Evolutionary conservation across 2,888 invertebrate genomes (phyloP).

Genomic region (Orchesella flavescens): DNA sequence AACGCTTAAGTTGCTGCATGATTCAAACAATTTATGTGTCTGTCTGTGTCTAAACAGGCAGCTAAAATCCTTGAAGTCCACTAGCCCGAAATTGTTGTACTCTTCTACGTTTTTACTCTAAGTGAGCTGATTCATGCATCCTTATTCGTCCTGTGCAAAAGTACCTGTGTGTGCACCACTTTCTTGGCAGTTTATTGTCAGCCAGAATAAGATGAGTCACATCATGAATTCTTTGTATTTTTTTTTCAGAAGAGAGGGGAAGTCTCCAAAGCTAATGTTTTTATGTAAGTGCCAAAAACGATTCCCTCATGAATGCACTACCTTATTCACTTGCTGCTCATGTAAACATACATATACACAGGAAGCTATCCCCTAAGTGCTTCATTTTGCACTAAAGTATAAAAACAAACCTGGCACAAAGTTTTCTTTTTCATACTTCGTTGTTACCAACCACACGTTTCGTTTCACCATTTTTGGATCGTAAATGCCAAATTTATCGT

Average conservation of each 20-base stretch:
- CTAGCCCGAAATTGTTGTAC: not conserved
- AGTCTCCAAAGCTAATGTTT: slow-evolving; percentile 25
- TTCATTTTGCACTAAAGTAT: slow-evolving; percentile 49
- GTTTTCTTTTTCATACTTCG: slow-evolving; percentile 24
- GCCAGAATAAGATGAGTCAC: slow-evolving; percentile 41
- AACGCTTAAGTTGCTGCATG: too few relatives aligned
- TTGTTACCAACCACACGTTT: too few relatives aligned
- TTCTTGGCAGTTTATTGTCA: slow-evolving; percentile 29
- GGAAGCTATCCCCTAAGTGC: slow-evolving; percentile 52
- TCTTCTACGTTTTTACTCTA: not conserved
- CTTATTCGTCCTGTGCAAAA: not conserved
- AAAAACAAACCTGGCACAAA: slow-evolving; percentile 47
- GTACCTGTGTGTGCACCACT: slow-evolving; percentile 24
- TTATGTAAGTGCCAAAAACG: slow-evolving; percentile 42
- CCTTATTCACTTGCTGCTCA: slow-evolving; percentile 30
- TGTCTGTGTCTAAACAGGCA: slow-evolving; percentile 7
- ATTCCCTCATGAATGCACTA: slow-evolving; percentile 38
- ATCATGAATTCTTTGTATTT: slow-evolving; percentile 14
- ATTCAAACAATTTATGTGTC: slow-evolving; percentile 10
- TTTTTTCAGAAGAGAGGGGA: slow-evolving; percentile 16
- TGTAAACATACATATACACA: slow-evolving; percentile 8
- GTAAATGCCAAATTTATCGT: slow-evolving; percentile 32
- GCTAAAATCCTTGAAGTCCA: not conserved
- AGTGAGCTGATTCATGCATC: not conserved
- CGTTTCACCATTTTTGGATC: not conserved